Evolutionary conservation across 2,797 vertebrate species (phyloP), one percentile per base, ranked within the genome.

Genomic region (Thunnus albacares): DNA sequence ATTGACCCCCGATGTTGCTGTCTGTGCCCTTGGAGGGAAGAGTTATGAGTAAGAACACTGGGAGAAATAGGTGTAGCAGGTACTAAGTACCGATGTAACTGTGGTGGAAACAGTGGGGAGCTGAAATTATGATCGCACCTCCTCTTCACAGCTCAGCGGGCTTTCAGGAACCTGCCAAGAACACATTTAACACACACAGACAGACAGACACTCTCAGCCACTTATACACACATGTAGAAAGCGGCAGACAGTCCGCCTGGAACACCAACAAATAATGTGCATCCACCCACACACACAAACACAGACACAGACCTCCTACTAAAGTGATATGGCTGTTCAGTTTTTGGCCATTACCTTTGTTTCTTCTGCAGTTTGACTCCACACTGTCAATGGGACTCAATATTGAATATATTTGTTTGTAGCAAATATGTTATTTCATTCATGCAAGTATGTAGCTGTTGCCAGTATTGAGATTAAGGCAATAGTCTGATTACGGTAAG

Each of bases 71-170:
- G 85, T 90, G 83, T 75, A 83, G 71, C 53, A 61, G 82, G 79
- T 74, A 80, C 79, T 84, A 80, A 83, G 82, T 64, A 82, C 88
- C 22, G 49, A 81, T 92, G 83, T 87, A 89, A 87, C 83, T 28
- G 58, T 20, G 65, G 89, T 76, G 77, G 65, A 86, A 92, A 85
- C 92, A 80, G 90, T 69, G 75, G 86, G 91, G 81, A 10, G 73
- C 89, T 84, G 83, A 87, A 91, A 92, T 92, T 89, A 90, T 91
- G 92, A 93, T 92, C 78, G 64, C 84, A 83, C 86, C 77, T 88
- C 87, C 84, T 89, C 86, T 90, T 92, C 84, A 86, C 82, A 30
- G 84, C 92, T 88, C 93, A 90, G 93, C 87, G 28, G 84, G 90
- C 82, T 82, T 75, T 79, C 68, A 71, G 68, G 71, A 89, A 82